Evolutionary conservation across 2,888 invertebrate species (phyloP).

Genomic region (Ariolimax columbianus): DNA sequence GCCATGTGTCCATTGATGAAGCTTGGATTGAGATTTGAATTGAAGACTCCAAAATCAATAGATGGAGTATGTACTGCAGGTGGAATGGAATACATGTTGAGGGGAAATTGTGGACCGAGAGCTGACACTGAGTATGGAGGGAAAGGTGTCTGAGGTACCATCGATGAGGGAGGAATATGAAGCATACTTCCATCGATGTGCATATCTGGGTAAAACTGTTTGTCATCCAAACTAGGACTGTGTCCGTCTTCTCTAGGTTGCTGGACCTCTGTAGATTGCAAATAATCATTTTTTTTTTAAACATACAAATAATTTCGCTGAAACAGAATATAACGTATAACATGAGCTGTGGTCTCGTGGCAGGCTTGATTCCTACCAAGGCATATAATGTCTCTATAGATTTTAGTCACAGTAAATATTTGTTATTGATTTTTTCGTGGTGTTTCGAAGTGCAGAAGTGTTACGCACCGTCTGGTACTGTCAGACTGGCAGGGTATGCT

Average conservation of each 20-base stretch:
- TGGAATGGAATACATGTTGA: neutral
- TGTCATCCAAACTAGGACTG: neutral
- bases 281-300: neutral
- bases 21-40: neutral
- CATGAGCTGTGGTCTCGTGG: no score
- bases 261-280: slow-evolving; percentile 22
- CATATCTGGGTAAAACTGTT: neutral
- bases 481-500: no score
- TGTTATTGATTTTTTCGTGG: no score
- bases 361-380: no score
- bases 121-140: neutral
- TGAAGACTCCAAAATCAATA: neutral
- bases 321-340: neutral
- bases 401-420: no score
- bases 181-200: neutral
- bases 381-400: no score
- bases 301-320: neutral
- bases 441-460: no score
- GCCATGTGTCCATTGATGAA: neutral
- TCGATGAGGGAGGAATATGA: neutral
- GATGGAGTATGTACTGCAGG: slow-evolving; percentile 7
- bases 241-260: neutral
- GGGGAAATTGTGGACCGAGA: neutral
- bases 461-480: no score
- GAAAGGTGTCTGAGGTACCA: neutral